These are phyloP conservation scores for Apis dorsata DNA, from an alignment of 1,140 invertebrate genomes.

Conservation along the genomic window DNA sequence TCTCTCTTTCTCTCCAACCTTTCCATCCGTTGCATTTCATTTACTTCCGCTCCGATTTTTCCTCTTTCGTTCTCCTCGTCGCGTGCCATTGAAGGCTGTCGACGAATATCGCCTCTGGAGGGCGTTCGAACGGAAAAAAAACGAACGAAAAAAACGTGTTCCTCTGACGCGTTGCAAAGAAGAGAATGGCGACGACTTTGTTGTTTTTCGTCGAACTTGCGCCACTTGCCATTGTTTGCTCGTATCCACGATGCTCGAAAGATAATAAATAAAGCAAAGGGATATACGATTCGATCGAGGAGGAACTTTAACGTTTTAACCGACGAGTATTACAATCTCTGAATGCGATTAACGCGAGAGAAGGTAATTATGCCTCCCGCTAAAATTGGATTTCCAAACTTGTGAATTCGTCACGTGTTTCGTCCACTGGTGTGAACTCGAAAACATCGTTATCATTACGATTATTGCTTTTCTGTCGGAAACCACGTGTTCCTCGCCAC, in stretches of 20 bases:
- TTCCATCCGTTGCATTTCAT: slow-evolving; percentile 38
- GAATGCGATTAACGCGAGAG: neutral
- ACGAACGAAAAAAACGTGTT: slow-evolving; percentile 34
- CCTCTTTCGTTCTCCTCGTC: neutral
- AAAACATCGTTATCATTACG: neutral
- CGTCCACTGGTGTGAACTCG: neutral
- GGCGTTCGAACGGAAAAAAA: slow-evolving; percentile 11
- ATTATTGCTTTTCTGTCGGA: neutral
- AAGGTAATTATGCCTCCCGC: neutral
- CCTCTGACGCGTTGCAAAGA: neutral
- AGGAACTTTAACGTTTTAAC: neutral
- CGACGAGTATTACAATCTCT: too few relatives aligned
- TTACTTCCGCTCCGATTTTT: slow-evolving; percentile 18
- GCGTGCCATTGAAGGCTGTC: slow-evolving; percentile 59
- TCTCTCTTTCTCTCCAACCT: slow-evolving; percentile 9
- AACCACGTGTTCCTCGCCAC: neutral
- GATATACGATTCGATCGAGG: neutral
- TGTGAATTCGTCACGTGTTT: slow-evolving; percentile 6
- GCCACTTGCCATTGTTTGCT: neutral
- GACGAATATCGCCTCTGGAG: slow-evolving; percentile 36
- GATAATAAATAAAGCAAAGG: too few relatives aligned
- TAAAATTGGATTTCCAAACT: slow-evolving; percentile 4
- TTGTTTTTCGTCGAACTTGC: neutral
- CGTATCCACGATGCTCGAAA: too few relatives aligned
- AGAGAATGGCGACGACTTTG: neutral